A percentile compares a stretch with the other conserved stretches of the same genome.
phyloP scores from a whole-genome alignment of 2,888 invertebrate species.

The Theretra japonica region DNA sequence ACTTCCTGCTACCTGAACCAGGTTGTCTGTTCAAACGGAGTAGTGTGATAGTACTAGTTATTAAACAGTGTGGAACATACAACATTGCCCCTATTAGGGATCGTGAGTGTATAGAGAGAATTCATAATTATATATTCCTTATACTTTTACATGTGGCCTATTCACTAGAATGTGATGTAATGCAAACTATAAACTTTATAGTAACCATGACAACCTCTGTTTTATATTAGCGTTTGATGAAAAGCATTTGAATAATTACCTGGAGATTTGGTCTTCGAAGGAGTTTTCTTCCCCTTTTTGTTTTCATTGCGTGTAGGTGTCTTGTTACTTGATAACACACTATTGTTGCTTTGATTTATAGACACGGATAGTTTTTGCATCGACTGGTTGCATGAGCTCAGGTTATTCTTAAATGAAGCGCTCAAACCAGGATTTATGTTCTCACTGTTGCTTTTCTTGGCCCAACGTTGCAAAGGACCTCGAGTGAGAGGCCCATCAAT shows the following conservation, averaged over 20 bases:
- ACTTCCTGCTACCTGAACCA: no score
- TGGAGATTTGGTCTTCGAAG: conserved; percentile 87
- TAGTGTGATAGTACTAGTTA: no score
- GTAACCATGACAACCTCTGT: no score
- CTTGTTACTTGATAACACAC: conserved; percentile 81
- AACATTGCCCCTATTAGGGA: no score
- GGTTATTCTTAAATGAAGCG: conserved; percentile 73
- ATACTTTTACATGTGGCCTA: no score
- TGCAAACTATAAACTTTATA: no score
- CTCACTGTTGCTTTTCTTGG: conserved; percentile 89
- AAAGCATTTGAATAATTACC: conserved; percentile 62
- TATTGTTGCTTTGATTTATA: conserved; percentile 84
- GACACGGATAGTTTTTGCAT: conserved; percentile 86
- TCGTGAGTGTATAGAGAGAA: no score
- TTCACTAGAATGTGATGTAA: no score
- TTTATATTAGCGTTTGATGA: no score
- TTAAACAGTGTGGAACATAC: no score
- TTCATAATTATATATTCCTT: no score
- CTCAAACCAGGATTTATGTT: conserved; percentile 79
- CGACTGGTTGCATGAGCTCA: conserved; percentile 87
- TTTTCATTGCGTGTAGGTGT: conserved; percentile 82
- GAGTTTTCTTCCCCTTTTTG: conserved; percentile 87
- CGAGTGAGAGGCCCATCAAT: conserved; percentile 92
- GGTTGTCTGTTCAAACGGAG: no score
- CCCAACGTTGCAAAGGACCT: conserved; percentile 92